These are phyloP conservation scores for Lasioglossum oenotherae DNA, from an alignment of 2,888 invertebrate genomes.

Conservation along the genomic window DNA sequence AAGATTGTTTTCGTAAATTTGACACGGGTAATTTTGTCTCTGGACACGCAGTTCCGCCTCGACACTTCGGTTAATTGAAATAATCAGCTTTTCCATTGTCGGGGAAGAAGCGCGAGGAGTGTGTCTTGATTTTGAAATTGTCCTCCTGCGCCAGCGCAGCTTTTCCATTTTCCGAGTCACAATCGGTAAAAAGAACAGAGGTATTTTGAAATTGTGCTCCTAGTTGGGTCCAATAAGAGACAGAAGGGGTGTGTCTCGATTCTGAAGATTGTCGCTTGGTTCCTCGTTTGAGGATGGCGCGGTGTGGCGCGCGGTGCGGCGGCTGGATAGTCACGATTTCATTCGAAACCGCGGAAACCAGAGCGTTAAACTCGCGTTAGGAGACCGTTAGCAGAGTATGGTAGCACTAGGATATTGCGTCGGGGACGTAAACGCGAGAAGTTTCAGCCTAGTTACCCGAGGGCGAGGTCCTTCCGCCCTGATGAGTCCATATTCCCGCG, in stretches of 20 bases:
- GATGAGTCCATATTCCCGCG: conserved; percentile 12
- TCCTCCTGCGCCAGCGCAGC: not conserved
- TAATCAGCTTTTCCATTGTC: not conserved
- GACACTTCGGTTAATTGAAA: not conserved
- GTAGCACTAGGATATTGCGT: conserved; percentile 16
- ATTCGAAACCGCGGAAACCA: conserved; percentile 19
- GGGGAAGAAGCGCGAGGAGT: not conserved
- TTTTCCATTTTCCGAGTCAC: not conserved
- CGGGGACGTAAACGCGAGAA: conserved; percentile 21
- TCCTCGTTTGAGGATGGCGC: not conserved
- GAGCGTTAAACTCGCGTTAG: conserved; percentile 25
- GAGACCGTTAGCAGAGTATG: conserved; percentile 16
- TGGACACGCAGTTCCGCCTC: no score
- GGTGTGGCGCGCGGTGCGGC: not conserved
- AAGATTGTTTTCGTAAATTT: not conserved
- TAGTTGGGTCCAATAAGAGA: not conserved
- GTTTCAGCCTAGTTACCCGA: conserved; percentile 27
- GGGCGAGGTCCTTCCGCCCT: not conserved
- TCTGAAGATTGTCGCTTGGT: not conserved
- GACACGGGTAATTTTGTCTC: conserved; percentile 2
- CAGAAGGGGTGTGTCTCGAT: not conserved
- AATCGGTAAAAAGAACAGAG: not conserved
- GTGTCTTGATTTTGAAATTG: not conserved
- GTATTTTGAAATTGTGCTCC: not conserved
- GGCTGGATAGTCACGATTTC: conserved; percentile 16